A percentile compares a stretch with the other conserved stretches of the same genome.
Evolutionary conservation across 2,888 invertebrate species (phyloP).

Genomic region (Pristionchus exspectatus): DNA sequence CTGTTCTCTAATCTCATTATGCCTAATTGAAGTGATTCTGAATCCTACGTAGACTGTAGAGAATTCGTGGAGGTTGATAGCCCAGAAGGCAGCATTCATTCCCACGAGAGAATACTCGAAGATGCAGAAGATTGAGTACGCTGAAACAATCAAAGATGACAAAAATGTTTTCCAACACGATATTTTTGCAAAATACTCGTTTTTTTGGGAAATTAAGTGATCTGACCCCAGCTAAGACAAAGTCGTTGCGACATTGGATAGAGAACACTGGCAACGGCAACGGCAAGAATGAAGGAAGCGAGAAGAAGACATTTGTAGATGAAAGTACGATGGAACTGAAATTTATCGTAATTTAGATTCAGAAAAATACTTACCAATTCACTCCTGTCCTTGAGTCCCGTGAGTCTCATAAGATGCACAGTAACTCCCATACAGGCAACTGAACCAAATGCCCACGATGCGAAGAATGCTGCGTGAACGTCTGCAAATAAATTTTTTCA

Average conservation of each 20-base stretch:
- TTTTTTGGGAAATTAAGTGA: not conserved
- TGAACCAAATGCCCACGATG: not conserved
- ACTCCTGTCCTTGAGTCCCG: conserved; percentile 4
- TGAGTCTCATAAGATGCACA: not conserved
- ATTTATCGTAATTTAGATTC: not conserved
- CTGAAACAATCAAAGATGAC: not conserved
- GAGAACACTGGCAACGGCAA: not conserved
- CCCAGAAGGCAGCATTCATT: conserved; percentile 10
- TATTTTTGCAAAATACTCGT: not conserved
- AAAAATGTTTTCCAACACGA: not conserved
- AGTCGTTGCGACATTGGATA: conserved; percentile 22
- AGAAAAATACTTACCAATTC: not conserved
- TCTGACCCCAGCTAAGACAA: conserved; percentile 14
- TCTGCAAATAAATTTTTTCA: not conserved
- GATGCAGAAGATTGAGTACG: conserved; percentile 35
- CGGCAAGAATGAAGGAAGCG: not conserved
- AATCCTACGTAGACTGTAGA: not conserved
- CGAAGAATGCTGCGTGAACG: conserved; percentile 29
- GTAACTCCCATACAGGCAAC: not conserved
- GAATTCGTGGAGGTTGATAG: not conserved
- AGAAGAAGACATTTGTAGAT: not conserved
- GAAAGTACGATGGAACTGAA: conserved; percentile 36
- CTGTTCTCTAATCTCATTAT: not conserved
- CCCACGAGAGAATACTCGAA: conserved; percentile 33
- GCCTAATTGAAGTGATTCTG: not conserved